Evolutionary conservation across 2,113 vertebrate species (phyloP), one percentile per base, ranked within the genome.

Genomic region (Macquaria australasica): DNA sequence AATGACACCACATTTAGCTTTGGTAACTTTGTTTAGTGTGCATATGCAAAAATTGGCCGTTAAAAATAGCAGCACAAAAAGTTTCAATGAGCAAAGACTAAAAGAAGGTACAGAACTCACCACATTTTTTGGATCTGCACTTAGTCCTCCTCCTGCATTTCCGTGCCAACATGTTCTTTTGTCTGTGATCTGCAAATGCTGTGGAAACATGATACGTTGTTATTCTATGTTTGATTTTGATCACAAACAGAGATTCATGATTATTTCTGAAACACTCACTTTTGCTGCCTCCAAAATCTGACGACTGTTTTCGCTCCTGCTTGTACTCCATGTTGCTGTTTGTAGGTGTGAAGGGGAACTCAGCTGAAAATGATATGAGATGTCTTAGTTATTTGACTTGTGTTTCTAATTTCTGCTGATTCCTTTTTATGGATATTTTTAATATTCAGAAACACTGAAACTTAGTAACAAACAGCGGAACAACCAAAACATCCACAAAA

Each of bases 151-250:
- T 48, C 98, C 98, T 39, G 98, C 98, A 21, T 97, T 86, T 56
- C 98, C 98, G 1, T 99, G 98, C 98, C 98, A 99, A 89, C 98
- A 98, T 83, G 93, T 97, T 77, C 97, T 96, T 93, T 96, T 97
- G 79, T 97, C 96, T 77, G 92, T 91, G 67, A 95, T 86, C 8
- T 94, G 96, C 23, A 97, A 84, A 92, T 94, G 93, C 98, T 99
- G 81, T 63, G 25, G 31, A 84, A 88, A 77, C 28, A 84, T 43
- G 6, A 55, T 2, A 14, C 0, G 0, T 8, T 15, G 18, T 70
- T 72, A 76, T 3, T 66, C 2, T 23, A 4, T 48, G 45, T 31
- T 68, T 50, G 5, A 84, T 48, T 67, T 56, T 66, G 15, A 59
- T 59, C 68, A 69, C 8, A 58, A 4, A 53, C 0, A 56, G 4